Evolutionary conservation across 2,888 invertebrate species (phyloP), one percentile per base, ranked within the genome.

Genomic region (Amblyjoppa proteus): DNA sequence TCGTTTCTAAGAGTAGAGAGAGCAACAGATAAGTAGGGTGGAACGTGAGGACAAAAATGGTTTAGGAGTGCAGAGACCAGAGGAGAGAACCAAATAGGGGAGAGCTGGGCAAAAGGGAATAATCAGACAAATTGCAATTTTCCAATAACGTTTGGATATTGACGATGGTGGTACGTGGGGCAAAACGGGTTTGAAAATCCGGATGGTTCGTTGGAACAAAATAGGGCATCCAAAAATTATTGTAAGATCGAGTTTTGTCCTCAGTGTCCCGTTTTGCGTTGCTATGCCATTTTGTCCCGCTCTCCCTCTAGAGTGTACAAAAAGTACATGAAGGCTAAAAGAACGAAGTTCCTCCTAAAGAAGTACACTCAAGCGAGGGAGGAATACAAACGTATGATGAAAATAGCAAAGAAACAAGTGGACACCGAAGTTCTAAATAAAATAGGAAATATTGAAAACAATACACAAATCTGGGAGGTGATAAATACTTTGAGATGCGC

Each of bases 401-500:
- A 58, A 58, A 7, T 9, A 25, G 58, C 58, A 3, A 58, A 25
- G n/a, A 25, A 58, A 25, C 4, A 9, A 16, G 25, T 25, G 7
- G 58, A 58, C 25, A 58, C 25, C 9, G n/a, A 20, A 58, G 5
- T 58, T 25, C 5, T 58, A 20, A 58, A 7, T 58, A 87, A 87
- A 9, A 88, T 89, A n/a, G 77, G 87, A 2, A 71, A 89, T 1
- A 34, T 83, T 2, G 87, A 88, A 20, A 81, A 77, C n/a, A 25
- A 64, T 4, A 38, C 85, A 11, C 89, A 90, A 77, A 34, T 90
- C 11, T 88, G 83, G 34, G 88, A 89, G 3, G 41, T 53, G 4
- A 53, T 89, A 0, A 28, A 88, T 4, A 25, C 71, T 2, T 28
- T 78, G 20, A 68, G 87, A 20, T 41, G 88, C 9, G 16, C n/a